Evolutionary conservation across 2,888 invertebrate species (phyloP), one percentile per base, ranked within the genome.

Genomic region (Oasisia sp.): DNA sequence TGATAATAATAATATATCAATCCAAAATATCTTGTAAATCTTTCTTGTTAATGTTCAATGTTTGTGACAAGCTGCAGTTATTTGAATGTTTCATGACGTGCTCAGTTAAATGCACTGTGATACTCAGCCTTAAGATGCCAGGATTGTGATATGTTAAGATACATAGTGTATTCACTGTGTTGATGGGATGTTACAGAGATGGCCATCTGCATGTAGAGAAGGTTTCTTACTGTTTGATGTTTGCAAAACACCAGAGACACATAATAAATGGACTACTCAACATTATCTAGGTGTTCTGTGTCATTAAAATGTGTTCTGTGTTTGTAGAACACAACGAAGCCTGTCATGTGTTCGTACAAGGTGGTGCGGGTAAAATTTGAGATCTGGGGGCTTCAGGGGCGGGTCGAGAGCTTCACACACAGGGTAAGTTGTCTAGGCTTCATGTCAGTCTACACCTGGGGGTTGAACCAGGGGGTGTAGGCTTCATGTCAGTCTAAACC

Each of bases 291-390:
- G 74, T n/a, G n/a, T 74, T 74, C 9, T 32, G 38, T 45, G 50
- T 50, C 11, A 12, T 50, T 50, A 50, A 38, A 4, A 74, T 27
- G 0, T 74, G n/a, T 5, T 19, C 27, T 74, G n/a, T 74, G 89
- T 93, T 95, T 95, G 95, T 95, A 32, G 92, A 89, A n/a, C n/a
- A 74, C 74, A 19, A 92, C 92, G 27, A 92, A 95, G 32, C 98
- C 99, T 0, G 97, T 99, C 91, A 99, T 99, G 99, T 99, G 98
- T 96, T 98, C 98, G 93, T 99, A 99, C 95, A 99, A 99, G 96
- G 97, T 98, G 92, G 98, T 98, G 0, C 97, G 97, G 95, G 98
- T 98, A 58, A 98, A 98, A 93, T 99, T 99, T 96, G 98, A 99
- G 96, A 98, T 99, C 7, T 99, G 98, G 98, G 98, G 98, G 0